Conservation (phyloP, 2,888 invertebrate genomes). For the Drosophila lutescens region DNA sequence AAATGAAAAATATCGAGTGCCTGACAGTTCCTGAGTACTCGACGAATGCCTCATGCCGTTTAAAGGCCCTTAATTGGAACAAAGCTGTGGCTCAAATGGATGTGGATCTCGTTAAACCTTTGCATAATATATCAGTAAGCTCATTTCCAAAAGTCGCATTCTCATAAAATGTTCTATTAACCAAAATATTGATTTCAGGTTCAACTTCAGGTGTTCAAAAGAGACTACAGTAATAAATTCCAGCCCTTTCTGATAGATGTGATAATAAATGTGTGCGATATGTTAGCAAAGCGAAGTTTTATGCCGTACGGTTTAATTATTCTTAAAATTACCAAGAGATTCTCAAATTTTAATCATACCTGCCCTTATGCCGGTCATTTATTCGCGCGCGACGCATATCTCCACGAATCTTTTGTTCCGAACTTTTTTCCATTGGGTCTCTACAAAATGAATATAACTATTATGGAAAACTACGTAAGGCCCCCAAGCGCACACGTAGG, state of each 20-base stretch:
- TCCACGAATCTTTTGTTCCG: conserved; percentile 22
- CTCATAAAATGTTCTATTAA: not conserved
- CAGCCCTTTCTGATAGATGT: conserved; percentile 53
- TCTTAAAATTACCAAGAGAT: not conserved
- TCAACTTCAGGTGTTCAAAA: conserved; percentile 29
- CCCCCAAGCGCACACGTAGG: conserved; percentile 6
- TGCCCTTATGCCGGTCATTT: conserved; percentile 45
- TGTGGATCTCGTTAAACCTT: conserved; percentile 11
- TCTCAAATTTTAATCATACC: conserved; percentile 48
- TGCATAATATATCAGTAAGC: conserved; percentile 42
- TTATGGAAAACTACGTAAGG: conserved; percentile 6
- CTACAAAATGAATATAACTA: conserved; percentile 26
- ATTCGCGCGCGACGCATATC: conserved; percentile 25
- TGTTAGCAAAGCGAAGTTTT: conserved; percentile 31
- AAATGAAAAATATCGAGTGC: conserved; percentile 49
- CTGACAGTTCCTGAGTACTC: not conserved
- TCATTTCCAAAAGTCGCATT: not conserved
- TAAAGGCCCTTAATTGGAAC: conserved; percentile 55
- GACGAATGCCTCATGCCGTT: conserved; percentile 29
- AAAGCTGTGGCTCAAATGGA: conserved; percentile 40
- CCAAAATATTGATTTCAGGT: not conserved
- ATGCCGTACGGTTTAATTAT: conserved; percentile 35
- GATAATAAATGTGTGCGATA: conserved; percentile 45
- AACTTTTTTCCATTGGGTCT: conserved; percentile 17
- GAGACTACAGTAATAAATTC: conserved; percentile 47